Conservation (phyloP, 37 sponge, comb jelly and placozoan genomes). For the Chondrilla cf. caribensis region DNA sequence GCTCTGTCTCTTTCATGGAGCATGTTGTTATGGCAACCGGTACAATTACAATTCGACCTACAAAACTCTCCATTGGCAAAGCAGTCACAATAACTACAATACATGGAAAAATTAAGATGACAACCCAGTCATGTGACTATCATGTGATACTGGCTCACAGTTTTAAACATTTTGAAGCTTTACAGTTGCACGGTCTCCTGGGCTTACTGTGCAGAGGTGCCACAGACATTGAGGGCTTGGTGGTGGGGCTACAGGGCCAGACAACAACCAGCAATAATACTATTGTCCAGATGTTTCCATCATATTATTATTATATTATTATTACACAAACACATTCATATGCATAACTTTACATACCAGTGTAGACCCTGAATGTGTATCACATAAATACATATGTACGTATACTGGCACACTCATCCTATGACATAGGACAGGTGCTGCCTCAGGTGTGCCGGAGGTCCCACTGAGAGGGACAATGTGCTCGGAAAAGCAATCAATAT, state of each 20-base stretch:
- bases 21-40: conserved; percentile 91
- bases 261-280: no score
- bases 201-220: conserved; percentile 52
- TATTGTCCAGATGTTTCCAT: no score
- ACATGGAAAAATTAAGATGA: not conserved
- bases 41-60: conserved; percentile 82
- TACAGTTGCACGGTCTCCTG: conserved; percentile 95
- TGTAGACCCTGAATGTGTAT: no score
- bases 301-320: no score
- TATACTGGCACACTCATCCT: no score
- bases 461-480: no score
- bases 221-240: not conserved
- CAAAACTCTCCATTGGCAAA: conserved; percentile 99
- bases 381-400: no score
- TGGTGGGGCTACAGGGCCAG: not conserved
- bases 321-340: no score
- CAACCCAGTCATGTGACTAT: not conserved
- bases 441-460: no score
- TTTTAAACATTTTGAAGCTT: conserved; percentile 92
- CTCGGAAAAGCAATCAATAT: no score
- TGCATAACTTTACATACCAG: no score
- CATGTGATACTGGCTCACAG: conserved; percentile 53
- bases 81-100: conserved; percentile 89
- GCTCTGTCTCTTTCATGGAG: conserved; percentile 82
- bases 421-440: no score